Conservation (phyloP, 2,113 vertebrate species). For the Speoplatyrhinus poulsoni region DNA sequence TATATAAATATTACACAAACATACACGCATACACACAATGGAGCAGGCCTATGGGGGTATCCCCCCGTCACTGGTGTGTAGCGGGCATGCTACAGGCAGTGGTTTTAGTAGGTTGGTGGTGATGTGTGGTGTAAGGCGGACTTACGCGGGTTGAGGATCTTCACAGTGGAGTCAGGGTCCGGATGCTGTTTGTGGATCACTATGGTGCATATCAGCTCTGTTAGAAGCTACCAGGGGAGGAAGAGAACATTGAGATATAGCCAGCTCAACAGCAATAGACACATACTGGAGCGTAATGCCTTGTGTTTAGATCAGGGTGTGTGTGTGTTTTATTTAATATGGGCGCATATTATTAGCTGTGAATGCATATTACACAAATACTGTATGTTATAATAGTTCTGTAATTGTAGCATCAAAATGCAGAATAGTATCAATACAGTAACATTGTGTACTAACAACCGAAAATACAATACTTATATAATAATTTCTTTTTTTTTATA, state of each 20-base stretch:
- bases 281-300: slow-evolving; percentile 13
- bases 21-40: slow-evolving; percentile 47
- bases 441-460: no score
- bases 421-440: no score
- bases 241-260: slow-evolving; percentile 50
- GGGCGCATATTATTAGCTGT: no score
- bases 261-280: slow-evolving; percentile 43
- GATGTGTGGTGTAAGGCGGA: slow-evolving; percentile 49
- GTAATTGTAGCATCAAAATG: not conserved
- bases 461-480: no score
- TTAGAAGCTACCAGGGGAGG: slow-evolving; percentile 84
- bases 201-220: slow-evolving; percentile 96
- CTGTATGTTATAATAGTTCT: not conserved
- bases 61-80: slow-evolving; percentile 46
- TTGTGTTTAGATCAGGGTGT: no score
- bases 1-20: slow-evolving; percentile 42
- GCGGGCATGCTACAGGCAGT: slow-evolving; percentile 40
- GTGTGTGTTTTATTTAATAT: no score
- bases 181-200: slow-evolving; percentile 98
- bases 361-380: no score
- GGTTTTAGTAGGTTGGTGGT: slow-evolving; percentile 50
- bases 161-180: slow-evolving; percentile 94
- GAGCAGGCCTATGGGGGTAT: slow-evolving; percentile 45
- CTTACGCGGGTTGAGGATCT: slow-evolving; percentile 99
- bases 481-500: no score